Evolutionary conservation across 2,113 vertebrate species (phyloP).

Genomic region (Brachypodius melanocephalos): DNA sequence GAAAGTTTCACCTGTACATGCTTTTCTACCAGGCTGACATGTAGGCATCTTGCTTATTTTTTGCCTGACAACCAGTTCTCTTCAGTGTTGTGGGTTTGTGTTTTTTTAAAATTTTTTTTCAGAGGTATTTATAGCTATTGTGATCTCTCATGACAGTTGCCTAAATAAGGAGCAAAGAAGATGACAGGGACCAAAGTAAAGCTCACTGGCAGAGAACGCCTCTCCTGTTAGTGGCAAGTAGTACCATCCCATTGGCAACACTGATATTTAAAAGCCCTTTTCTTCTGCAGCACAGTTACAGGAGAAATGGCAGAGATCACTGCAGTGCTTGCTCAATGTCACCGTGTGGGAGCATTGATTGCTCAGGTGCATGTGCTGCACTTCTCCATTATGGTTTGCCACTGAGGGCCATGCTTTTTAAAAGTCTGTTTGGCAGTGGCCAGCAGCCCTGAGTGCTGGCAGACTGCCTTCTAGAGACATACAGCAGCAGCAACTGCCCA

Average conservation of each 20-base stretch:
- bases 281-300: neutral
- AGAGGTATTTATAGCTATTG: neutral
- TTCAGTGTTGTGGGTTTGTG: neutral
- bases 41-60: neutral
- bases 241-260: neutral
- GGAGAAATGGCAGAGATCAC: neutral
- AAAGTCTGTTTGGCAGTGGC: neutral
- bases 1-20: neutral
- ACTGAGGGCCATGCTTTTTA: neutral
- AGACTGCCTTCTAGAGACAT: slow-evolving; percentile 13
- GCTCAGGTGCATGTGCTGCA: neutral
- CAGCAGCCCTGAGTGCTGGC: neutral
- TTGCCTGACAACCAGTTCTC: neutral
- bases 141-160: neutral
- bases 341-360: neutral
- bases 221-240: neutral
- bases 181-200: neutral
- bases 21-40: neutral
- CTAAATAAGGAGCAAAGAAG: neutral
- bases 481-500: slow-evolving; percentile 27
- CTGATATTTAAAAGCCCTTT: neutral
- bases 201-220: neutral
- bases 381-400: slow-evolving; percentile 4
- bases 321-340: neutral
- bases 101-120: neutral